A percentile compares a stretch with the other conserved stretches of the same genome.
Conservation (phyloP, 2,888 invertebrate species). For the Stenoptilia bipunctidactyla region DNA sequence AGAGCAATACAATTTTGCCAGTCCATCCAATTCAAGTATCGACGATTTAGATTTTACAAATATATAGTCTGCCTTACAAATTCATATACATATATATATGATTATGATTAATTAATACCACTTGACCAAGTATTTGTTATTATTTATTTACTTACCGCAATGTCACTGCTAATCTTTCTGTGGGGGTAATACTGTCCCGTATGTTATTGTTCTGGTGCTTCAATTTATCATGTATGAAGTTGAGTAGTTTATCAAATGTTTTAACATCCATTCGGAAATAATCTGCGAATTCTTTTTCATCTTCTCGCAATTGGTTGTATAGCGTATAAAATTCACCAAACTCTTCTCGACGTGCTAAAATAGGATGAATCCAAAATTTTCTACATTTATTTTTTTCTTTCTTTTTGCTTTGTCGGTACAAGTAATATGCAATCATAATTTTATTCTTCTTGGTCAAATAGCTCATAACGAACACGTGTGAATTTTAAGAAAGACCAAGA, state of each 20-base stretch:
- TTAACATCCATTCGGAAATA: conserved; percentile 4
- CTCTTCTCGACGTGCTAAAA: conserved; percentile 4
- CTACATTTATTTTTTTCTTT: conserved; percentile 6
- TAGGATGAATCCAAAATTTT: conserved; percentile 6
- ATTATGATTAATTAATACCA: too few species aligned
- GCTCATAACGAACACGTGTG: too few species aligned
- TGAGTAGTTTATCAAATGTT: conserved; percentile 2
- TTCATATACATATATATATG: too few species aligned
- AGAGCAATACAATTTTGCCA: too few species aligned
- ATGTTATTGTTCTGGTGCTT: conserved; percentile 3
- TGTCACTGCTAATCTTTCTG: conserved; percentile 4
- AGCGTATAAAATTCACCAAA: conserved; percentile 6
- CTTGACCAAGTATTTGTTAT: too few species aligned
- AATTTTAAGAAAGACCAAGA: too few species aligned
- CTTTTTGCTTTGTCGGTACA: conserved; percentile 4
- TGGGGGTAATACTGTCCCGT: conserved; percentile 4
- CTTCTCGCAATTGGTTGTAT: conserved; percentile 3
- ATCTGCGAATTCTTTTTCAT: conserved; percentile 3
- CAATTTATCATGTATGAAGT: conserved; percentile 2
- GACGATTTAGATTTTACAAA: too few species aligned
- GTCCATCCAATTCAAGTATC: too few species aligned
- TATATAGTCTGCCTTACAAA: too few species aligned
- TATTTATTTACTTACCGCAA: conserved; percentile 5
- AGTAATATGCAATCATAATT: neutral
- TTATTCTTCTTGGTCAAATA: neutral